Base-by-base conservation (phyloP, 2,888 invertebrate genomes). In the Nowickia ferox region DNA sequence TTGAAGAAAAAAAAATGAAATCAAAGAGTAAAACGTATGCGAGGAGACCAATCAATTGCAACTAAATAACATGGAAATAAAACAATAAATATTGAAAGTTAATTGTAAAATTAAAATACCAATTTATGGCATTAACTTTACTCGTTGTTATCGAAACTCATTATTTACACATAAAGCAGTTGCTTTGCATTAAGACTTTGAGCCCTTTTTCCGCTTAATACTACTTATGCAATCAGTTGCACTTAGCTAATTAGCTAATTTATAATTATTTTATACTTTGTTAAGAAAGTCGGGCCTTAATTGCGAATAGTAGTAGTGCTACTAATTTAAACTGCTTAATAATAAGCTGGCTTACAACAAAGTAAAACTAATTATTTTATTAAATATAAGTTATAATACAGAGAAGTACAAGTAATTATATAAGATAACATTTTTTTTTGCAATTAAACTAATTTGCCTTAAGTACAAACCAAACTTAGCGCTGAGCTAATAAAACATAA, bases 21-120 rank as follows among this genome's bases (percentile, higher is more conserved):
- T 40, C 55, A 40, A 48, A 61, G 19, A 19, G 17, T 8, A 72
- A 38, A 61, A 46, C 17, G 30, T 66, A 77, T 17, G 68, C 30
- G 48, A 59, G 48, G 17, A 68, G 46, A 68, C 22, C 71, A 59
- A 59, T 44, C 30, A 19, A n/a, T 1, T 40, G 40, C 61, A 40
- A 51, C 19, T 40, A 75, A 51, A 40, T 30, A 30, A 48, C 30
- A n/a, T 19, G 5, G 44, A 4, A 68, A 48, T 38, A 9, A 38
- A 53, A 13, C 38, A 68, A 65, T 44, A 46, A 65, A 22, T 46
- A 44, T 13, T 19, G 13, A 55, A 30, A 30, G 30, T 30, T 19
- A 53, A 53, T 53, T 53, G 9, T 11, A 0, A 48, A 15, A 48
- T 48, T 48, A 15, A 48, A 48, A 15, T n/a, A 48, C 0, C 48